Evolutionary conservation across 2,888 invertebrate species (phyloP).

Genomic region (Crioceris asparagi): DNA sequence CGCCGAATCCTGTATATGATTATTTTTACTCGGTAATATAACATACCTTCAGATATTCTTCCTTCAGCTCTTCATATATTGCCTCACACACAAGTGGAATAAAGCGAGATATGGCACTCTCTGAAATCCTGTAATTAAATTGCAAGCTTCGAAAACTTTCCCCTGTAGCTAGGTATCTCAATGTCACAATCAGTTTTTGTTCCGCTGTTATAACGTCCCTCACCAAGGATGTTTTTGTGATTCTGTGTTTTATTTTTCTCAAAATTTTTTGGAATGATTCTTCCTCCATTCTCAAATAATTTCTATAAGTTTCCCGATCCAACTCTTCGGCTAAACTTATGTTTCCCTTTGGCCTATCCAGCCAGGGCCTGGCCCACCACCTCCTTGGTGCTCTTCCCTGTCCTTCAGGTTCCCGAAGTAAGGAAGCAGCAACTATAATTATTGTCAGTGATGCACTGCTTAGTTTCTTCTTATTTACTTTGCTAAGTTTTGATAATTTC

Average conservation of each 20-base stretch:
- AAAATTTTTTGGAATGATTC: constrained; percentile 7
- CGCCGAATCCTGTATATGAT: no score
- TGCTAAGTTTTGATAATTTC: no score
- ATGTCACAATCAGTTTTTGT: constrained; percentile 10
- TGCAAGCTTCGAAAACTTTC: constrained; percentile 10
- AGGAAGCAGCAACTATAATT: neutral
- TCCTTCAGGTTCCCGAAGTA: neutral
- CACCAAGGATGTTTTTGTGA: constrained; percentile 4
- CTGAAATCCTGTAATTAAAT: constrained; percentile 10
- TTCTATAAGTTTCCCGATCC: constrained; percentile 7
- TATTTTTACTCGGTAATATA: no score
- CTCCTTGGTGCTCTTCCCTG: constrained; percentile 2
- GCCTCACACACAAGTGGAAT: constrained; percentile 6
- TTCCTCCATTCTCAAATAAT: constrained; percentile 10
- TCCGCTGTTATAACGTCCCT: constrained; percentile 6
- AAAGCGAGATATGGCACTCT: constrained; percentile 7
- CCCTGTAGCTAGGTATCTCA: constrained; percentile 13
- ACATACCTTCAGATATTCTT: constrained; percentile 11
- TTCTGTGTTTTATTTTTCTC: constrained; percentile 9
- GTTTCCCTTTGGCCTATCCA: neutral
- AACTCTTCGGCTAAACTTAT: constrained; percentile 3
- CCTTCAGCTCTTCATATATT: constrained; percentile 6
- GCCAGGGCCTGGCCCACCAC: constrained; percentile 3
- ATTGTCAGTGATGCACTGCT: constrained; percentile 1
- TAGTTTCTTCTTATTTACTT: neutral